These are phyloP conservation scores for Drosophila asahinai DNA, from an alignment of 1,140 invertebrate species.

Conservation along the genomic window DNA sequence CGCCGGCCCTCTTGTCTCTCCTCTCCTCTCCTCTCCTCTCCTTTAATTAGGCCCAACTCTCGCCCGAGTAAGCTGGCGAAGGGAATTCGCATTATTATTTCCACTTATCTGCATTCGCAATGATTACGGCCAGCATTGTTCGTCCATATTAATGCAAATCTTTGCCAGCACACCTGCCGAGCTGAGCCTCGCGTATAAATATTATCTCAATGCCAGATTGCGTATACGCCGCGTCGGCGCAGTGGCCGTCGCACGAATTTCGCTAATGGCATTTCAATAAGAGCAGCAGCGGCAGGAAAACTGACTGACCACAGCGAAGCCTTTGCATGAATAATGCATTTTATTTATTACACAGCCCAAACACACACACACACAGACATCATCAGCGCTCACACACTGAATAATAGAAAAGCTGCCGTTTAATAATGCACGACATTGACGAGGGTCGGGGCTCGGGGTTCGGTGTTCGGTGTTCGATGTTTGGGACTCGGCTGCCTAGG, in stretches of 20 bases:
- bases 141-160: constrained; percentile 61
- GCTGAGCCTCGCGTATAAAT: constrained; percentile 19
- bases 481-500: constrained; percentile 1
- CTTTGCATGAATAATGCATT: constrained; percentile 67
- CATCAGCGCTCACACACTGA: constrained; percentile 2
- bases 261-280: constrained; percentile 80
- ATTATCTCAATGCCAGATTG: constrained; percentile 60
- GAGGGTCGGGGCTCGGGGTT: background rate
- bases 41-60: constrained; percentile 60
- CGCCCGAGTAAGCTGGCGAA: constrained; percentile 40
- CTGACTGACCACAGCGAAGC: constrained; percentile 63
- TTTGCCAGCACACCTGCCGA: constrained; percentile 27
- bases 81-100: constrained; percentile 37
- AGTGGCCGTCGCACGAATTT: constrained; percentile 25
- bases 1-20: background rate
- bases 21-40: background rate
- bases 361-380: constrained; percentile 51
- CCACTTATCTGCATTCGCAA: constrained; percentile 36
- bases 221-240: constrained; percentile 66
- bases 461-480: background rate
- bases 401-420: constrained; percentile 47
- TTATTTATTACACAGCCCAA: constrained; percentile 52
- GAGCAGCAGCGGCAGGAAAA: constrained; percentile 26
- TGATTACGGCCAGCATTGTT: constrained; percentile 67
- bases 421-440: constrained; percentile 46